phyloP scores from a whole-genome alignment of 2,797 vertebrate genomes.

The Botia almorhae region DNA sequence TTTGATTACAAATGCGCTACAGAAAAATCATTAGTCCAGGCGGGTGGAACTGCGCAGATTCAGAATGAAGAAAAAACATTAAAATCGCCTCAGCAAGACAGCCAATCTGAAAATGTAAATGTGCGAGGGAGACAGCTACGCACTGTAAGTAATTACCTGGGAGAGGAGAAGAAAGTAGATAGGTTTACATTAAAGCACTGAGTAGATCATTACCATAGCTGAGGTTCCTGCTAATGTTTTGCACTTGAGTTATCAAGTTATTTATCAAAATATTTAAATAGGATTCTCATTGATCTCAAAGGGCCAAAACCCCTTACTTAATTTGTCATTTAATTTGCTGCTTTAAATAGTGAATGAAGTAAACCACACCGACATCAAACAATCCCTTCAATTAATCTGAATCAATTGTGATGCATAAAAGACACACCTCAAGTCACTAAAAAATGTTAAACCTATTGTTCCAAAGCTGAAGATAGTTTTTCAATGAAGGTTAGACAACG shows the following conservation, averaged over 20 bases:
- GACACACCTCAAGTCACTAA: neutral
- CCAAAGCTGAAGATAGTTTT: constrained; percentile 10
- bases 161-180: constrained; percentile 63
- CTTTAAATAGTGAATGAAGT: neutral
- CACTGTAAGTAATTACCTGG: constrained; percentile 72
- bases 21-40: constrained; percentile 85
- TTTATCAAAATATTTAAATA: constrained; percentile 20
- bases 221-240: constrained; percentile 25
- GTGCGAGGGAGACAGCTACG: constrained; percentile 63
- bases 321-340: constrained; percentile 9
- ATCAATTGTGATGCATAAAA: neutral
- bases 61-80: constrained; percentile 77
- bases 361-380: neutral
- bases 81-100: constrained; percentile 76
- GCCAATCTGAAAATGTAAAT: constrained; percentile 76
- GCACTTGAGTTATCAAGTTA: constrained; percentile 22
- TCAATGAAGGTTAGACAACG: constrained; percentile 12
- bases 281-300: constrained; percentile 8
- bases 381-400: neutral
- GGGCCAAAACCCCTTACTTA: neutral
- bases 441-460: neutral
- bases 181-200: constrained; percentile 75
- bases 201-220: constrained; percentile 70
- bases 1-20: constrained; percentile 86
- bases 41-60: constrained; percentile 80